These are phyloP conservation scores for Marcusenius ussheri DNA, from an alignment of 2,113 vertebrate genomes.

Conservation along the genomic window DNA sequence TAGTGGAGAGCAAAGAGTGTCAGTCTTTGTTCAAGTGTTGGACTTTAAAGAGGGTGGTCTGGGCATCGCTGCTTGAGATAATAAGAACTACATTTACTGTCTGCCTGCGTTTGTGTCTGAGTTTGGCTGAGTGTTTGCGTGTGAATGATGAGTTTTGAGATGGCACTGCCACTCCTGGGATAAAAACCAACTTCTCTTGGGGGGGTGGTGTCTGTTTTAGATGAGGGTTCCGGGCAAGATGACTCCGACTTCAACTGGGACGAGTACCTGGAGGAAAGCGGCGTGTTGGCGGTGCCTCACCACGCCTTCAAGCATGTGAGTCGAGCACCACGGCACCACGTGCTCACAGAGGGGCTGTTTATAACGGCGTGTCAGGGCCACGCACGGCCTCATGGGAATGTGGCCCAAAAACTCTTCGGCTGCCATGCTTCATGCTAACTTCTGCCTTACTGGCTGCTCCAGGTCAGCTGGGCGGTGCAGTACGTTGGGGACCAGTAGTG, in stretches of 20 bases:
- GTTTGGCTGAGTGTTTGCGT: background rate
- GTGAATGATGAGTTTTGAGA: background rate
- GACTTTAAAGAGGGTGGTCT: background rate
- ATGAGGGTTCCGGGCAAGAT: constrained; percentile 82
- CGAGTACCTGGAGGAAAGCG: constrained; percentile 91
- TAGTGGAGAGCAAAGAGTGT: background rate
- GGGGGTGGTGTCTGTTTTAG: constrained; percentile 51
- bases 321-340: background rate
- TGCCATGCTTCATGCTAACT: background rate
- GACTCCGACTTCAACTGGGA: constrained; percentile 91
- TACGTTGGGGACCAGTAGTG: no score
- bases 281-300: constrained; percentile 78
- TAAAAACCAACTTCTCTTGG: background rate
- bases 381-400: background rate
- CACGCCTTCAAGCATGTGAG: constrained; percentile 91
- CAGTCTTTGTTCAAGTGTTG: background rate
- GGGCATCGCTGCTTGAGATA: background rate
- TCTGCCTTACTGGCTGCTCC: background rate
- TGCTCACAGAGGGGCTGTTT: background rate
- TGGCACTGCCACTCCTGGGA: background rate
- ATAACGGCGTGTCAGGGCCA: background rate
- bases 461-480: background rate
- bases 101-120: background rate
- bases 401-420: background rate
- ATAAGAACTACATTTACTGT: background rate